Percentiles rank a stretch among this genome's conserved stretches.
Conservation (phyloP, 2,888 invertebrate species). For the Cantharis rufa region DNA sequence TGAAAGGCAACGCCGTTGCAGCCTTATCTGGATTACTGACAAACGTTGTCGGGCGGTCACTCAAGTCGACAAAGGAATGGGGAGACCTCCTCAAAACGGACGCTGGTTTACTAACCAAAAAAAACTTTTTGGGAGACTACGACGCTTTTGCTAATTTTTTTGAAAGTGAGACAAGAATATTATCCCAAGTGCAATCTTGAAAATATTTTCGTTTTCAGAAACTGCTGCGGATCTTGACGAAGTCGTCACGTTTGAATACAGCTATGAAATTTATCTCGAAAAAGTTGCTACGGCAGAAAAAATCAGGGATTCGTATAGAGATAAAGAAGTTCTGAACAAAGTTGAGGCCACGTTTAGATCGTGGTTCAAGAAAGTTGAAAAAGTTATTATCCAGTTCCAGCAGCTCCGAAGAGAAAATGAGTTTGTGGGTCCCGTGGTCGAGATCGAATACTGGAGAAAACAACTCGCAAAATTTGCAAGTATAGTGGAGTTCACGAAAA, state of each 20-base stretch:
- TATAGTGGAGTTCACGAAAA: constrained; percentile 78
- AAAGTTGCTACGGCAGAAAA: constrained; percentile 61
- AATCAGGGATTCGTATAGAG: constrained; percentile 63
- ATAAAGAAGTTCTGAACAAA: constrained; percentile 63
- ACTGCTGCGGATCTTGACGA: constrained; percentile 69
- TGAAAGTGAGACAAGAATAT: constrained; percentile 52
- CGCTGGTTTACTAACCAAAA: constrained; percentile 56
- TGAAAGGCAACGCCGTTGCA: constrained; percentile 45
- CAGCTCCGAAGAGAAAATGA: constrained; percentile 81
- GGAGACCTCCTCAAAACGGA: constrained; percentile 59
- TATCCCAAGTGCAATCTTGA: neutral
- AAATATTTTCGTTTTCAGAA: constrained; percentile 52
- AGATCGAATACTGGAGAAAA: constrained; percentile 82
- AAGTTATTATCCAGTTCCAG: constrained; percentile 75
- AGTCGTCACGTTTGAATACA: constrained; percentile 65
- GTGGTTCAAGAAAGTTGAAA: constrained; percentile 75
- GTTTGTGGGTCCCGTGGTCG: constrained; percentile 79
- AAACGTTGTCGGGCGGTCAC: constrained; percentile 54
- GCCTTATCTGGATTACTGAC: constrained; percentile 44
- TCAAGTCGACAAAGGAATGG: constrained; percentile 59
- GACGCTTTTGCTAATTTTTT: constrained; percentile 61
- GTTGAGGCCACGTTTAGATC: constrained; percentile 67
- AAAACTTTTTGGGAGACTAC: constrained; percentile 63
- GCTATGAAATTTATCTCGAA: constrained; percentile 62
- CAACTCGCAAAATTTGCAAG: constrained; percentile 79